These are phyloP conservation scores for Aurelia sp. DNA, from an alignment of 30 jellyfish, hydroid and myxozoan genomes.

Conservation along the genomic window DNA sequence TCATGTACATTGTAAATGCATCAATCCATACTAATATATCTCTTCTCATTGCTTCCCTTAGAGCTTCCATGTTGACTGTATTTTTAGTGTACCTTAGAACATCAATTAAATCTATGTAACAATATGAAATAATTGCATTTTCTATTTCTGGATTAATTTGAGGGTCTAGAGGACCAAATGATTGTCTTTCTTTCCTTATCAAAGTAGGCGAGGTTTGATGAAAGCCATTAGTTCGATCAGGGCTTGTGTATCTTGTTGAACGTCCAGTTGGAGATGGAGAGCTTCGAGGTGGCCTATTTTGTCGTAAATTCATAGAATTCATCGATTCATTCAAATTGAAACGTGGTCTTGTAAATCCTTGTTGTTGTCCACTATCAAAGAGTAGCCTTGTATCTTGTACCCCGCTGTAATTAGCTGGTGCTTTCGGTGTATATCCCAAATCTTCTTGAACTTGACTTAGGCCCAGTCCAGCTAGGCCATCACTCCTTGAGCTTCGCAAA, in stretches of 20 bases:
- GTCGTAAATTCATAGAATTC: constrained; percentile 36
- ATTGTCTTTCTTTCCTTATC: constrained; percentile 54
- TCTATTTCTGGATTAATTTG: constrained; percentile 78
- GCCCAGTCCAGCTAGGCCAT: constrained; percentile 20
- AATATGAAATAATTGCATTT: constrained; percentile 71
- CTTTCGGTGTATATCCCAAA: constrained; percentile 52
- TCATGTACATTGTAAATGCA: constrained; percentile 71
- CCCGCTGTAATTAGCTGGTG: constrained; percentile 55
- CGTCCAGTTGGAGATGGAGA: constrained; percentile 28
- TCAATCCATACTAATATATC: constrained; percentile 91
- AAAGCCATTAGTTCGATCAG: constrained; percentile 44
- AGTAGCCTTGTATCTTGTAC: constrained; percentile 57
- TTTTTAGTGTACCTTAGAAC: constrained; percentile 64
- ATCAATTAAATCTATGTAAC: constrained; percentile 70
- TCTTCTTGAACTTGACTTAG: constrained; percentile 22
- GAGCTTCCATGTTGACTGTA: constrained; percentile 56
- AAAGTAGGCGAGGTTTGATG: constrained; percentile 73
- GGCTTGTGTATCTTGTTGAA: constrained; percentile 26
- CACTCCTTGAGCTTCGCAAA: constrained; percentile 8
- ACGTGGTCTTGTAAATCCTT: constrained; percentile 43
- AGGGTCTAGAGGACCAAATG: constrained; percentile 88
- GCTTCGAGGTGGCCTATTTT: constrained; percentile 32
- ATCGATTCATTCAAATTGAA: constrained; percentile 51
- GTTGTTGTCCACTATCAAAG: constrained; percentile 24
- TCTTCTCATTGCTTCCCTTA: constrained; percentile 51